A percentile compares a stretch with the other conserved stretches of the same genome.
Conservation (phyloP, 2,888 invertebrate species). For the Oscheius sp. region DNA sequence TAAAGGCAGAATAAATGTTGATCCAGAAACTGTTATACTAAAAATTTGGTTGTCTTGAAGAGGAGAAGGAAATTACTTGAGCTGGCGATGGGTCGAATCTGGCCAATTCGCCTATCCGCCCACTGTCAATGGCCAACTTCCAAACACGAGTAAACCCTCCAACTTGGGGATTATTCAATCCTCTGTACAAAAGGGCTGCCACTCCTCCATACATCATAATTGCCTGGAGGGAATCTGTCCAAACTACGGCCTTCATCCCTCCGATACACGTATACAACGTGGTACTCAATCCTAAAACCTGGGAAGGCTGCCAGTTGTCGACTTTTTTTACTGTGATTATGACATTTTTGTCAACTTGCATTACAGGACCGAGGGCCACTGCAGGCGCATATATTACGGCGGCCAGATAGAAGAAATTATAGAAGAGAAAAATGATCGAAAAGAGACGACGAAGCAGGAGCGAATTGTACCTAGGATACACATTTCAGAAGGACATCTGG, state of each 20-base stretch:
- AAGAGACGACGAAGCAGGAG: slow-evolving; percentile 57
- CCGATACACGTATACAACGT: slow-evolving; percentile 65
- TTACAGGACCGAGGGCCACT: slow-evolving; percentile 60
- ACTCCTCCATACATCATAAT: slow-evolving; percentile 65
- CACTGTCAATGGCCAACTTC: slow-evolving; percentile 57
- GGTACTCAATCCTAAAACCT: slow-evolving; percentile 62
- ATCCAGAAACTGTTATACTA: slow-evolving; percentile 67
- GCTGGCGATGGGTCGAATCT: slow-evolving; percentile 47
- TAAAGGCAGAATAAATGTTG: slow-evolving; percentile 59
- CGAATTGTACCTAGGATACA: slow-evolving; percentile 58
- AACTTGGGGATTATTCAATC: slow-evolving; percentile 53
- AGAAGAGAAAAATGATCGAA: slow-evolving; percentile 57
- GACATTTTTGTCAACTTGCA: slow-evolving; percentile 55
- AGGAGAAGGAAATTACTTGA: slow-evolving; percentile 26
- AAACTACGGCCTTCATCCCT: slow-evolving; percentile 64
- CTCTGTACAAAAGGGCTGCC: slow-evolving; percentile 57
- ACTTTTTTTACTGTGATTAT: slow-evolving; percentile 48
- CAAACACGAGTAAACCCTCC: slow-evolving; percentile 58
- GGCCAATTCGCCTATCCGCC: slow-evolving; percentile 53
- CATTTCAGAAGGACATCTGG: too few relatives aligned
- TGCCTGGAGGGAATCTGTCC: slow-evolving; percentile 65
- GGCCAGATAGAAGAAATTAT: slow-evolving; percentile 62
- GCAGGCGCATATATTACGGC: slow-evolving; percentile 68
- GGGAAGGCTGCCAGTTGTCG: slow-evolving; percentile 4
- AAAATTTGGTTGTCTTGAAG: neutral